phyloP scores from a whole-genome alignment of 2,113 vertebrate species.

The Myotis lucifugus region DNA sequence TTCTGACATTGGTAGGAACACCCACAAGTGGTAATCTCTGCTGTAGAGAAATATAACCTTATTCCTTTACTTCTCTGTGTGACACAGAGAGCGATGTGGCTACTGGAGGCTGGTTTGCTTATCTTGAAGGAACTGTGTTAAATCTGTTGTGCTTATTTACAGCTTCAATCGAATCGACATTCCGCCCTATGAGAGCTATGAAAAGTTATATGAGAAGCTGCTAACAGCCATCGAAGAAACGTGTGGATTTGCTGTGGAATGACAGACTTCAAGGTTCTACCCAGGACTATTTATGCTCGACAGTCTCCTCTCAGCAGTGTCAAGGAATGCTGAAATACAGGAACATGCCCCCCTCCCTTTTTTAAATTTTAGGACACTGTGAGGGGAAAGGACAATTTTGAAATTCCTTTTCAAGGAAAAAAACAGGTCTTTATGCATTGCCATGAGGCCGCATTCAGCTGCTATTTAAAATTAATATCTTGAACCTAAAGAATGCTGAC shows the following conservation, averaged over 20 bases:
- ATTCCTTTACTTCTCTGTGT: neutral
- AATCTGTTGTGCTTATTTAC: constrained; percentile 69
- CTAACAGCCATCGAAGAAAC: constrained; percentile 99
- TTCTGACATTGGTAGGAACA: constrained; percentile 3
- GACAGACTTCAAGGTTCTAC: constrained; percentile 80
- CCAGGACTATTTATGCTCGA: constrained; percentile 84
- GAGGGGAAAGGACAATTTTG: constrained; percentile 86
- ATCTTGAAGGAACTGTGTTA: constrained; percentile 22
- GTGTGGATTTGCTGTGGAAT: constrained; percentile 98
- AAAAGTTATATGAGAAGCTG: constrained; percentile 99
- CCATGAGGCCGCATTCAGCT: constrained; percentile 88
- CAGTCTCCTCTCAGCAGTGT: constrained; percentile 84
- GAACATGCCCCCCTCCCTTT: constrained; percentile 68
- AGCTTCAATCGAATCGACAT: constrained; percentile 99
- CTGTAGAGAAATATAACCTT: neutral
- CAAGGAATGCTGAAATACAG: constrained; percentile 86
- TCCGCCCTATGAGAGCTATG: constrained; percentile 97
- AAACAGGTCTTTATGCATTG: constrained; percentile 84
- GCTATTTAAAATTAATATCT: constrained; percentile 91
- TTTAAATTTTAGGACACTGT: constrained; percentile 83
- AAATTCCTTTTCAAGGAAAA: constrained; percentile 86
- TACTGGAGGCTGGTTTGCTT: neutral
- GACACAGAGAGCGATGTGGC: neutral
- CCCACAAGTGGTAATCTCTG: neutral
- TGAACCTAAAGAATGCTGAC: constrained; percentile 90